Base-by-base conservation (phyloP, 2,888 invertebrate genomes). In the Bembecia ichneumoniformis region DNA sequence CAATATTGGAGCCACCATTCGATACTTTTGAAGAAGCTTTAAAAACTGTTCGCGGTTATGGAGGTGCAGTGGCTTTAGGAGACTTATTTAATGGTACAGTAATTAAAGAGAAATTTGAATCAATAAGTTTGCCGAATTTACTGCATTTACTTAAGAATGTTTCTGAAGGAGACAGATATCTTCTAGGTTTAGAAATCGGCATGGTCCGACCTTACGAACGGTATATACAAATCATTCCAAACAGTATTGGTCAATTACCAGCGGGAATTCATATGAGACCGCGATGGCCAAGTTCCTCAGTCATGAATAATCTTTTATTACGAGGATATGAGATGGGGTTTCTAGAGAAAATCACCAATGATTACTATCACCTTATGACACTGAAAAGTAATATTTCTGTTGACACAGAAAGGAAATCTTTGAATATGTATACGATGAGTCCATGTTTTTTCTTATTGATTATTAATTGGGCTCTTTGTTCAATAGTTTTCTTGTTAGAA, bases 271-370 rank as follows among this genome's bases (percentile, higher is more conserved):
- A 58, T n/a, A 66, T 77, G 66, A 68, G 79, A 0, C 72, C 74
- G 2, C 69, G 73, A 1, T 81, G 82, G 79, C 65, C 72, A 9
- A 75, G 67, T 3, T 58, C 64, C 0, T 48, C 55, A 14, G 62
- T 67, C 40, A 51, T 79, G 1, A 55, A 62, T 20, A 16, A 47
- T 5, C 28, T 66, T 3, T 53, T 74, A 16, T 43, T 53, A 2
- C 56, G 52, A 11, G 46, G 72, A 11, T 54, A 63, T 3, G 80
- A 77, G 58, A 49, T 59, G 1, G 80, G 75, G 7, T 54, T 72
- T 51, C 45, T 63, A 2, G 49, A 58, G 20, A 64, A 69, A 53
- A 47, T 63, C 13, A 10, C 58, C 2, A 49, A 35, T 1, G 56
- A 60, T 3, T 43, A 58, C 16, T 40, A 40, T n/a, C 7, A 13